Base-by-base conservation (phyloP, 2,113 vertebrate genomes). In the Cyphomyrus plagiostoma region DNA sequence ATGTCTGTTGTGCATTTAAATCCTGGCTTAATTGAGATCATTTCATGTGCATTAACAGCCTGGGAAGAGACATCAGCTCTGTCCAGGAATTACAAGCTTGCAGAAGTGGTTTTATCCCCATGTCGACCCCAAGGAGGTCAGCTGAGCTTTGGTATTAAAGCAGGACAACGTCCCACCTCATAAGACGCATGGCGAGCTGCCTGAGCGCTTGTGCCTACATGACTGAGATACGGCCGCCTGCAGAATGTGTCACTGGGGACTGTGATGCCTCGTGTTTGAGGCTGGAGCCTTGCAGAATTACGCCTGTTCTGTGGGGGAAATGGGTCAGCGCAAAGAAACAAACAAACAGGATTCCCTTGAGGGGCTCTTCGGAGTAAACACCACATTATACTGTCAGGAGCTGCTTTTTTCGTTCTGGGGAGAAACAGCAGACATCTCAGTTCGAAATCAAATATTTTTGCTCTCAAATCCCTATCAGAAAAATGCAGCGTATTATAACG, bases 61-160 rank as follows among this genome's bases (percentile, higher is more conserved):
- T 0, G 52, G 39, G 88, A 56, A 11, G 23, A 4, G 74, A 30
- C 19, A 52, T 30, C 26, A 53, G 70, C 74, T 89, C 80, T 49
- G 49, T 89, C n/a, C 15, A 42, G 77, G 52, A 84, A 82, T 58
- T 10, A 53, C 35, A n/a, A 39, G 21, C 23, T 52, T 42, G 52
- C 30, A 74, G 50, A 58, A 84, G 11, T 62, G 4, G 70, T 52
- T 56, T 53, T 42, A 45, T 58, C 50, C 52, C 8, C 42, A 49
- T 35, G 23, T 21, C 23, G 7, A n/a, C 30, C 74, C 19, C 10
- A 89, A 49, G 50, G 21, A 89, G 19, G 70, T 83, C 74, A 89
- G 74, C 48, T 82, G 74, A 53, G 26, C 26, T 74, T 80, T 89
- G 48, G 88, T 80, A 35, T 77, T 70, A 89, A 80, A 80, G 66